Evolutionary conservation across 2,797 vertebrate genomes (phyloP).

Genomic region (Poecile montanus): DNA sequence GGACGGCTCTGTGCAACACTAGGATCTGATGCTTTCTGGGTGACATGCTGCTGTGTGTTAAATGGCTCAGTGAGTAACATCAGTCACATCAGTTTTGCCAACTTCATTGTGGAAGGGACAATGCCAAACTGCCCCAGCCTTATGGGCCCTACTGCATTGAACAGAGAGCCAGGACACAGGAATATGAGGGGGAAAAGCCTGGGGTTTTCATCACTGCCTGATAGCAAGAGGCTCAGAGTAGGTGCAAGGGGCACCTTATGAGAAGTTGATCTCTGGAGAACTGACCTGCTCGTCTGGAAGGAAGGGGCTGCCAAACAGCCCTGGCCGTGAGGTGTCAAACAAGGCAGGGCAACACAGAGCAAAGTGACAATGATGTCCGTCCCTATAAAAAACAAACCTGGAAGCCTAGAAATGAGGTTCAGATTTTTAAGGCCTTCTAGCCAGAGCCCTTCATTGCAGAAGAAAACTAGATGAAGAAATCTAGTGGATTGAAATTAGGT

Average conservation of each 20-base stretch:
- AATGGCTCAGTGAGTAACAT: slow-evolving; percentile 60
- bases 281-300: neutral
- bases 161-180: neutral
- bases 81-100: slow-evolving; percentile 51
- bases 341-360: neutral
- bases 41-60: slow-evolving; percentile 47
- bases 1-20: slow-evolving; percentile 28
- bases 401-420: neutral
- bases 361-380: neutral
- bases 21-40: slow-evolving; percentile 62
- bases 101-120: slow-evolving; percentile 36
- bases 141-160: neutral
- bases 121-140: slow-evolving; percentile 37
- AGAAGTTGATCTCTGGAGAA: neutral
- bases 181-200: neutral
- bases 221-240: neutral
- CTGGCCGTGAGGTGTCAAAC: neutral
- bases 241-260: neutral
- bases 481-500: neutral
- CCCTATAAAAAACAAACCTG: neutral
- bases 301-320: neutral
- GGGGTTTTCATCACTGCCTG: neutral
- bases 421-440: neutral
- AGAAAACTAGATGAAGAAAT: neutral
- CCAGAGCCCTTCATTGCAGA: neutral